Conservation (phyloP, 2,888 invertebrate species). For the Ypsolopha sequella region DNA sequence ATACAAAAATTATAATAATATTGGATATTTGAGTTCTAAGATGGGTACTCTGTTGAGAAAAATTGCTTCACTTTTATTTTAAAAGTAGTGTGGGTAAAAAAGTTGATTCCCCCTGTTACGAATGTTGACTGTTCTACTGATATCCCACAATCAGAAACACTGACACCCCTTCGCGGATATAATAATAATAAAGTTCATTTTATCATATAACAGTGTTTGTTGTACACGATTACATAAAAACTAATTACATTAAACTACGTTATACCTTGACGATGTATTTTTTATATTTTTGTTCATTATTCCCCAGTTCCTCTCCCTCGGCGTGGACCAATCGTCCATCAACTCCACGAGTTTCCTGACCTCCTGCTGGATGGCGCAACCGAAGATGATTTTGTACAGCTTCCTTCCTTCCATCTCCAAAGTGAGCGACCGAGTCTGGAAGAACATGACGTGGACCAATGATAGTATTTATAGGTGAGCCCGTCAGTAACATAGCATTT, state of each 20-base stretch:
- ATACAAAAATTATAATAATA: too few species aligned
- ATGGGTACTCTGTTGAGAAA: too few species aligned
- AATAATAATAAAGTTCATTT: background rate
- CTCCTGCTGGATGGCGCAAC: slow-evolving; percentile 72
- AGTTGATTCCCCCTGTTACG: too few species aligned
- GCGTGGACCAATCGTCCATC: slow-evolving; percentile 73
- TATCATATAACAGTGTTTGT: too few species aligned
- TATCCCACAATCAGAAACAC: too few species aligned
- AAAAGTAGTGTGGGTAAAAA: too few species aligned
- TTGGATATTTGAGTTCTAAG: too few species aligned
- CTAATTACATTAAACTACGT: too few species aligned
- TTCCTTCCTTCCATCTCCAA: slow-evolving; percentile 78
- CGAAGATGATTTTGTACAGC: slow-evolving; percentile 58
- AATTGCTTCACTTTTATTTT: too few species aligned
- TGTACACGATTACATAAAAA: too few species aligned
- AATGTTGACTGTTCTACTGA: too few species aligned
- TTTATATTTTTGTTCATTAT: background rate
- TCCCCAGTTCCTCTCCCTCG: slow-evolving; percentile 69
- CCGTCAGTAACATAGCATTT: background rate
- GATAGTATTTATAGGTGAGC: slow-evolving; percentile 58
- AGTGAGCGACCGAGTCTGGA: slow-evolving; percentile 64
- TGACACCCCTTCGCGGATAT: background rate
- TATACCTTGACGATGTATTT: background rate
- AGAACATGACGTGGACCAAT: slow-evolving; percentile 73
- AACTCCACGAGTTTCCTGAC: slow-evolving; percentile 74